Evolutionary conservation across 2,797 vertebrate species (phyloP), one percentile per base, ranked within the genome.

Genomic region (Karalla daura): DNA sequence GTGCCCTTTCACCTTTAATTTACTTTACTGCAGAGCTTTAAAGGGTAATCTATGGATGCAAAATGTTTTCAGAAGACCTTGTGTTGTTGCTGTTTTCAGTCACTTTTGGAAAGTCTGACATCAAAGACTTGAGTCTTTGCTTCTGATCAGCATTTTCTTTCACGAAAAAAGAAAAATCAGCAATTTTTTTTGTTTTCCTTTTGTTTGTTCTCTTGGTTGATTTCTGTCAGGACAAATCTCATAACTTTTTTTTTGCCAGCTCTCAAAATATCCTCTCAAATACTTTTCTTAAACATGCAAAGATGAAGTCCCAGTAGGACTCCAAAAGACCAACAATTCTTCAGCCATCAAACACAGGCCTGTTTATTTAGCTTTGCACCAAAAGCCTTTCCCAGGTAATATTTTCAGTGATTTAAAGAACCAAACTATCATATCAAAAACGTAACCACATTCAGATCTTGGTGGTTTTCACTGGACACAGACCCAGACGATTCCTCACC

Each of bases 401-500:
- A n/a, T n/a, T n/a, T n/a, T n/a, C n/a, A n/a, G n/a, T n/a, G n/a
- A n/a, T n/a, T n/a, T n/a, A n/a, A n/a, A n/a, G n/a, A n/a, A n/a
- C n/a, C n/a, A n/a, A n/a, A n/a, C n/a, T n/a, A n/a, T n/a, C n/a
- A n/a, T n/a, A n/a, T n/a, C n/a, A n/a, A n/a, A n/a, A n/a, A n/a
- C n/a, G n/a, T n/a, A n/a, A n/a, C n/a, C n/a, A n/a, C n/a, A n/a
- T n/a, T n/a, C n/a, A n/a, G n/a, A n/a, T n/a, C n/a, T n/a, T n/a
- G n/a, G n/a, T n/a, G n/a, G n/a, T n/a, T n/a, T n/a, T n/a, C n/a
- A n/a, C n/a, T n/a, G n/a, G n/a, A n/a, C n/a, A n/a, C n/a, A n/a
- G n/a, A n/a, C n/a, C n/a, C n/a, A n/a, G n/a, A n/a, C n/a, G n/a
- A 27, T 33, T 56, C 63, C 87, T 94, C 90, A 98, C 97, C 96